These are phyloP conservation scores for Triplophysa dalaica DNA, from an alignment of 2,113 vertebrate genomes.

Conservation along the genomic window DNA sequence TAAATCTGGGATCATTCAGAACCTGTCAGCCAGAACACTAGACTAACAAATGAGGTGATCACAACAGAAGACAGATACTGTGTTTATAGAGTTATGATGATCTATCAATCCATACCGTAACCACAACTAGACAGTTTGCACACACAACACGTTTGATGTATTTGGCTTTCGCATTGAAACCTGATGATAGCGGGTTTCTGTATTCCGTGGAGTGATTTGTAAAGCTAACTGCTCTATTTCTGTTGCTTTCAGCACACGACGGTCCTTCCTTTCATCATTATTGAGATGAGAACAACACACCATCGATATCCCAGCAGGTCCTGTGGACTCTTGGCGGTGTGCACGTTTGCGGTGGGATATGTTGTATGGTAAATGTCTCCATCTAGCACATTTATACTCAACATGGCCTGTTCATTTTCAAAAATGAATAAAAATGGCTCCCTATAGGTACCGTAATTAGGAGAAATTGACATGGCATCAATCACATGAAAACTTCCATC, in stretches of 20 bases:
- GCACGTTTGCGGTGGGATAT: slow-evolving; percentile 88
- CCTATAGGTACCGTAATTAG: slow-evolving; percentile 12
- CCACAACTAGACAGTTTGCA: background rate
- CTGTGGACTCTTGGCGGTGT: slow-evolving; percentile 84
- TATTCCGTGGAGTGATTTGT: background rate
- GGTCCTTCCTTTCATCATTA: slow-evolving; percentile 96
- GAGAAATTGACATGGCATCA: slow-evolving; percentile 1
- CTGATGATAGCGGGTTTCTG: background rate
- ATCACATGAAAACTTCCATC: slow-evolving; percentile 8
- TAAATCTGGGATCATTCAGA: background rate
- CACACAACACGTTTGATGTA: background rate
- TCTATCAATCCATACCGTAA: background rate
- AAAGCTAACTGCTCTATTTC: slow-evolving; percentile 32
- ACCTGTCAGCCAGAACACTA: background rate
- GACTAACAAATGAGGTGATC: background rate
- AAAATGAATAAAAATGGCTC: background rate
- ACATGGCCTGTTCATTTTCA: slow-evolving; percentile 9
- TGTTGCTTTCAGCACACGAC: slow-evolving; percentile 85
- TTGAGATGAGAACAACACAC: slow-evolving; percentile 96
- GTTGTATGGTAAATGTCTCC: slow-evolving; percentile 85
- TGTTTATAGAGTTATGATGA: background rate
- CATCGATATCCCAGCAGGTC: slow-evolving; percentile 91
- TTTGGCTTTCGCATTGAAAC: background rate
- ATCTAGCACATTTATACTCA: slow-evolving; percentile 19
- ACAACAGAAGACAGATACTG: background rate